phyloP scores from a whole-genome alignment of 2,113 vertebrate species.

The Procavia capensis region DNA sequence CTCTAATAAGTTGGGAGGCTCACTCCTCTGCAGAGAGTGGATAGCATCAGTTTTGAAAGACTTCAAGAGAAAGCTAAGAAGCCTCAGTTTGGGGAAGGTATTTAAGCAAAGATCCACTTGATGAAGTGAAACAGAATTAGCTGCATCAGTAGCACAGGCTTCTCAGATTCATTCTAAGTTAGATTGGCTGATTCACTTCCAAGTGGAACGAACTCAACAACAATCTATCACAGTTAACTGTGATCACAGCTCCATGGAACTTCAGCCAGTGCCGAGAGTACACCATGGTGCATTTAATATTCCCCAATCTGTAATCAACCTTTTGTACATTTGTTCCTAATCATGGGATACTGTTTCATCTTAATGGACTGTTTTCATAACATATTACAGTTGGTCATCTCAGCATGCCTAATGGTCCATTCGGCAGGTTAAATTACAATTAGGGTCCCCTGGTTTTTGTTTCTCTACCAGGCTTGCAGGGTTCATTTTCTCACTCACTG shows the following conservation, averaged over 20 bases:
- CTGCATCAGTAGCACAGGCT: constrained; percentile 23
- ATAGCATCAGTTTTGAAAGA: not conserved
- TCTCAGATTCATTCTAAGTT: constrained; percentile 64
- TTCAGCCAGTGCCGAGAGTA: constrained; percentile 68
- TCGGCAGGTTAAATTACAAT: constrained; percentile 57
- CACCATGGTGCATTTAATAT: constrained; percentile 78
- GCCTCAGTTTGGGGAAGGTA: constrained; percentile 50
- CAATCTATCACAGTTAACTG: constrained; percentile 81
- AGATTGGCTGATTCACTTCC: constrained; percentile 60
- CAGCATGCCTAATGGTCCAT: constrained; percentile 37
- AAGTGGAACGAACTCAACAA: constrained; percentile 64
- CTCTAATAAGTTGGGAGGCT: constrained; percentile 31
- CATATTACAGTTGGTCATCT: constrained; percentile 45
- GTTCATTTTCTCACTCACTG: not conserved
- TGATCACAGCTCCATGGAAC: constrained; percentile 78
- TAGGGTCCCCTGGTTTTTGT: constrained; percentile 49
- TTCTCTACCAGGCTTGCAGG: constrained; percentile 4
- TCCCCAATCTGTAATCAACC: constrained; percentile 85
- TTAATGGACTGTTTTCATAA: constrained; percentile 84
- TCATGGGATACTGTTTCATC: constrained; percentile 75
- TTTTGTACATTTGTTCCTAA: constrained; percentile 83
- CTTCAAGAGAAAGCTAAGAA: constrained; percentile 51
- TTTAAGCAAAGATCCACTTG: constrained; percentile 19
- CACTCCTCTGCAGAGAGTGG: constrained; percentile 30
- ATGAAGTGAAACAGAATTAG: constrained; percentile 79